Base-by-base conservation (phyloP, 2,888 invertebrate species). In the Autographa pulchrina region DNA sequence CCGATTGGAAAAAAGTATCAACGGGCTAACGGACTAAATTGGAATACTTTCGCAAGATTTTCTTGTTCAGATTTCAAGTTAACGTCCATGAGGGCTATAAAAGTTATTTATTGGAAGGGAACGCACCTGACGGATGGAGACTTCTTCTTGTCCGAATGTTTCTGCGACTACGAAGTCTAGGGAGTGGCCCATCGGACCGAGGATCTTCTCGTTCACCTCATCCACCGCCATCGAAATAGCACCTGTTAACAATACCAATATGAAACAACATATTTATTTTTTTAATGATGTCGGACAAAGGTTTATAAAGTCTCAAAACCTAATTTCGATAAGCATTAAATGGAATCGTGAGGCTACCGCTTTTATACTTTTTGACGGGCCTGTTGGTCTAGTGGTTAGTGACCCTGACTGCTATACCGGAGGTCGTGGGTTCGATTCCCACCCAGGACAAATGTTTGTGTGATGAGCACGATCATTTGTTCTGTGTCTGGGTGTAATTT, bases 71-170 rank as follows among this genome's bases (percentile, higher is more conserved):
- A 75, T 62, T 77, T 80, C 64, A 75, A 75, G 62, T 68, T 65
- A 70, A 74, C 38, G 61, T 77, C 65, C 62, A 72, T 62, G 65
- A 69, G 20, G 63, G 72, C 54, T 66, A 73, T 77, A 72, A 78
- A 71, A 25, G 68, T 73, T 74, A 76, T 81, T 81, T 74, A 74
- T 79, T 65, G 69, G 65, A 75, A 68, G n/a, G 43, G 11, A 56
- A 85, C 87, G 60, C 81, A 95, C 96, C 93, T 97, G 97, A 68
- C 97, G 96, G 81, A 99, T 98, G 89, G 99, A 99, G 70, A 97
- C 97, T 82, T 97, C 97, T 92, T 99, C 99, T 88, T 98, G 97
- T 0, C 99, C 99, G 91, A 97, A 98, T 0, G 99, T 99, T 93
- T 99, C 99, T 1, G 98, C 98, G 6, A 99, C 97, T 25, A 97